A percentile compares a stretch with the other conserved stretches of the same genome.
Conservation (phyloP, 2,113 vertebrate species). For the Ancistrus triradiatus region DNA sequence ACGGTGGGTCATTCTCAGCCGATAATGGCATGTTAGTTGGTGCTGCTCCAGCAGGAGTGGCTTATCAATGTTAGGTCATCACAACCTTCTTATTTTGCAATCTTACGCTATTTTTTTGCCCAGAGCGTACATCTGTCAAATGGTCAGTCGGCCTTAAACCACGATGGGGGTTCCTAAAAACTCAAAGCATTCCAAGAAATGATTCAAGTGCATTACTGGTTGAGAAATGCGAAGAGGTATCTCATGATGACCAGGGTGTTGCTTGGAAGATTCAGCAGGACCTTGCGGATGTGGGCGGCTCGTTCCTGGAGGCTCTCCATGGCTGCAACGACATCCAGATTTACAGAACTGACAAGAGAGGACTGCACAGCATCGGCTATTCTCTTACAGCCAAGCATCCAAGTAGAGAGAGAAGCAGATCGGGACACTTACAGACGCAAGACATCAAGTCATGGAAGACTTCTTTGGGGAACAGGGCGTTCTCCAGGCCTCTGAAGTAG, state of each 20-base stretch:
- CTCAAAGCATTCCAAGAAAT: not conserved
- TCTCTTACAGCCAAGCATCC: too few relatives aligned
- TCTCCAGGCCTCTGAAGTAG: conserved; percentile 90
- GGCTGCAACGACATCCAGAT: conserved; percentile 65
- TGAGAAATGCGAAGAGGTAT: conserved; percentile 97
- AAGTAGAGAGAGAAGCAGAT: not conserved
- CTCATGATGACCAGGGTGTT: conserved; percentile 93
- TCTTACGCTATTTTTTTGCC: too few relatives aligned
- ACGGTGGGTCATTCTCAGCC: too few relatives aligned
- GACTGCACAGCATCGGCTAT: too few relatives aligned
- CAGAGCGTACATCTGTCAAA: too few relatives aligned
- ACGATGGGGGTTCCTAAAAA: too few relatives aligned
- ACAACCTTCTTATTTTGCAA: too few relatives aligned
- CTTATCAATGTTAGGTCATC: too few relatives aligned
- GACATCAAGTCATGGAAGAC: conserved; percentile 95
- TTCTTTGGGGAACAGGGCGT: conserved; percentile 95
- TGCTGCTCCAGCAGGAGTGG: too few relatives aligned
- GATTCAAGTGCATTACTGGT: conserved; percentile 78
- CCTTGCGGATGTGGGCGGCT: conserved; percentile 85
- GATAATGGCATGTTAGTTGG: too few relatives aligned
- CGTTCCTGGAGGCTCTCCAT: conserved; percentile 93
- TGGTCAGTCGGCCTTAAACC: too few relatives aligned
- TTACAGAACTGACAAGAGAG: not conserved
- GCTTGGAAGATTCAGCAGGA: conserved; percentile 81
- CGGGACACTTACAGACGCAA: conserved; percentile 86